Evolutionary conservation across 2,888 invertebrate genomes (phyloP), one percentile per base, ranked within the genome.

Genomic region (Parnassius orleans): DNA sequence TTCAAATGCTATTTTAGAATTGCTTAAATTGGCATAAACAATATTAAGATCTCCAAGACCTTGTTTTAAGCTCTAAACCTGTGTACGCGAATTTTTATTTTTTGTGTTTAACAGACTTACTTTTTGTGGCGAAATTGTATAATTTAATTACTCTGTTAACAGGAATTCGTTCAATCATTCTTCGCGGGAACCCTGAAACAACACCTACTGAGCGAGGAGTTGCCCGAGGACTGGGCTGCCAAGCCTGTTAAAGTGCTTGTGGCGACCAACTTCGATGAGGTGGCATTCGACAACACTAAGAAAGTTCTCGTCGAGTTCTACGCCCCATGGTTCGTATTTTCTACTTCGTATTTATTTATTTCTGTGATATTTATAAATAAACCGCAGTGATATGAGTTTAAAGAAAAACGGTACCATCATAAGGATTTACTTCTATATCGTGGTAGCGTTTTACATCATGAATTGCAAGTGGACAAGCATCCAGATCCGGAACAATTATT

Each of bases 271-370:
- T 99, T 99, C 86, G 97, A 98, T 75, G 95, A 96, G 72, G 96
- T 99, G 72, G 99, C 95, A 57, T 94, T 96, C 70, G 96, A 99
- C 86, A 93, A 93, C 75, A 93, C 88, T 71, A 99, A 99, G 93
- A 95, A 95, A 78, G 99, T 99, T 57, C 94, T 99, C 64, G 99
- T 99, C 69, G 99, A 99, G 93, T 99, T 99, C 93, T 99, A 99
- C 90, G 99, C 99, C 60, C 99, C 99, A 66, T 99, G 99, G 99
- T 93, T 66, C 87, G 90, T 33, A 33, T 33, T 33, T 7, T 33
- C 7, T 33, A 5, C 5, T 33, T 33, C 33, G 7, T 33, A 33
- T 33, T 33, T 33, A 33, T 33, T 33, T 7, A 33, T 33, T 33
- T 33, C 5, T 33, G 33, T 7, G 33, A 7, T 33, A 33, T 7